Conservation (phyloP, 2,888 invertebrate genomes). For the Entomobrya proxima region DNA sequence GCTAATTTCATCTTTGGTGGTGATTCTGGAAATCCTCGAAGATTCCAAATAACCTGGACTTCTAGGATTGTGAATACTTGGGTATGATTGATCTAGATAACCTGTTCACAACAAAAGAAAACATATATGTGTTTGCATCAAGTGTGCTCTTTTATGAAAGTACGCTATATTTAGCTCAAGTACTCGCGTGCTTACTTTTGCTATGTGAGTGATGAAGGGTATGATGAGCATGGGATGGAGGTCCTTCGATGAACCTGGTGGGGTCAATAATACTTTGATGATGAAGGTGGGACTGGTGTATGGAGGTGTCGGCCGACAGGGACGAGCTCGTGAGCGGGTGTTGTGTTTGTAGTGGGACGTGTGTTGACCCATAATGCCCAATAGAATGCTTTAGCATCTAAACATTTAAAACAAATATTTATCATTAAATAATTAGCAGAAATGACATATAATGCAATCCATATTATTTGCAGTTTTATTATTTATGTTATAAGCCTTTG, state of each 20-base stretch:
- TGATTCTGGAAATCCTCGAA: constrained; percentile 71
- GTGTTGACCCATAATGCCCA: constrained; percentile 74
- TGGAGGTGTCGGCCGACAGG: constrained; percentile 74
- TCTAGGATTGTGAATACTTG: constrained; percentile 74
- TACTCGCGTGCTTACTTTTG: constrained; percentile 68
- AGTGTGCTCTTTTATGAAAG: no score
- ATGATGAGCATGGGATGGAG: constrained; percentile 70
- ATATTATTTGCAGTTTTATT: no score
- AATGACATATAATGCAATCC: neutral
- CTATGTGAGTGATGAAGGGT: constrained; percentile 70
- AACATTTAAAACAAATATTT: constrained; percentile 34
- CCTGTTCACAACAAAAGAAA: constrained; percentile 55
- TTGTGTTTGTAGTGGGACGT: constrained; percentile 72
- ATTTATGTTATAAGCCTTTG: no score
- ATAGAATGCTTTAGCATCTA: constrained; percentile 75
- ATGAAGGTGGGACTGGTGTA: constrained; percentile 71
- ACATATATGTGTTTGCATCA: neutral
- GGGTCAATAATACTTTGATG: constrained; percentile 73
- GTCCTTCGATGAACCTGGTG: constrained; percentile 74
- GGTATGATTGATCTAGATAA: constrained; percentile 74
- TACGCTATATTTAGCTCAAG: neutral
- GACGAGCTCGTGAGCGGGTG: constrained; percentile 75
- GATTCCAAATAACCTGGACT: constrained; percentile 72
- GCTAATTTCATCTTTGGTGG: constrained; percentile 68
- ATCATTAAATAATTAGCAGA: no score